phyloP scores from a whole-genome alignment of 1,140 invertebrate species.

The Conus betulinus region DNA sequence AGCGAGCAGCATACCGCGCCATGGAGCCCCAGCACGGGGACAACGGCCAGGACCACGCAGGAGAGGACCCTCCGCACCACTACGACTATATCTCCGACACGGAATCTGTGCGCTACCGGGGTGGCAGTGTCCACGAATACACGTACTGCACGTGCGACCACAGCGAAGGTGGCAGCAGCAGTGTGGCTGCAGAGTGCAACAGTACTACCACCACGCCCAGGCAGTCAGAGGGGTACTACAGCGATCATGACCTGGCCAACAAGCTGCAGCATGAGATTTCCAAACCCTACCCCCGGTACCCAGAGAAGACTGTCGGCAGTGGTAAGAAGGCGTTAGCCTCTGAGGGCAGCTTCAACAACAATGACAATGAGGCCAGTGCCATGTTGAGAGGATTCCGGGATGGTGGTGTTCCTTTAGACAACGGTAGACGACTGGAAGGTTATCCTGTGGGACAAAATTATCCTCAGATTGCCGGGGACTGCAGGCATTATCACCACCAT shows the following conservation, averaged over 20 bases:
- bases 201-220: not conserved
- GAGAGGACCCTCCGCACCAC: not conserved
- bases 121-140: not conserved
- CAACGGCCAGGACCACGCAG: not conserved
- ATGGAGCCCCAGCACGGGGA: not conserved
- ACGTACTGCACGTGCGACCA: slow-evolving; percentile 34
- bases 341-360: not conserved
- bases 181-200: not conserved
- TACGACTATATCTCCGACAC: slow-evolving; percentile 39
- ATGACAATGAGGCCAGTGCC: not conserved
- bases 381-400: not conserved
- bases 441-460: not conserved
- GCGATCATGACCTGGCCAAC: slow-evolving; percentile 21
- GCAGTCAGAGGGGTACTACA: slow-evolving; percentile 32
- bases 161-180: not conserved
- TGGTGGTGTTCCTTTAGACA: not conserved
- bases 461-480: not conserved
- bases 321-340: not conserved
- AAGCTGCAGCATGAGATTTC: not conserved
- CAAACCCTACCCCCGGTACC: slow-evolving; percentile 19
- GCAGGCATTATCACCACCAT: not conserved
- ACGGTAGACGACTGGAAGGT: not conserved
- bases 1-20: slow-evolving; percentile 28
- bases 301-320: not conserved
- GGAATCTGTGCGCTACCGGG: slow-evolving; percentile 20